Evolutionary conservation across 2,113 vertebrate species (phyloP), one percentile per base, ranked within the genome.

Genomic region (Tachysurus vachellii): DNA sequence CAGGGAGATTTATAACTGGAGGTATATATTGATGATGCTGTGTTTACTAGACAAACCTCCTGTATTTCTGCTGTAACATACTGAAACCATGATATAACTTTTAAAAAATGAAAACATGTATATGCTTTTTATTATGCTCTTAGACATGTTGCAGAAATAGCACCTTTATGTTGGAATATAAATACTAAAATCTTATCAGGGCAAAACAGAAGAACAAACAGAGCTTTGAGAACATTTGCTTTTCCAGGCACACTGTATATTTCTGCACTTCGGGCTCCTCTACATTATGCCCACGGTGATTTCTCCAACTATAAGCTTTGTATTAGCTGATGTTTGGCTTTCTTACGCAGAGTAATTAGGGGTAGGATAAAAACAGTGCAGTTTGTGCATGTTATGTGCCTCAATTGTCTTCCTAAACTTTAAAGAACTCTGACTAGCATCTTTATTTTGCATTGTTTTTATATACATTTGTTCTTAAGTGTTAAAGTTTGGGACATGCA

Each of bases 241-340:
- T 91, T 89, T 88, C 86, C 88, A 92, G 91, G 94, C 81, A 92
- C 62, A 87, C 62, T 13, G 77, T 85, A 50, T 13, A 12, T 73
- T 56, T 90, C 31, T 90, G n/a, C 42, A 36, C 21, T 59, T 44
- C 31, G 47, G 56, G 16, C 70, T 62, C 54, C 82, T 57, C 31
- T 16, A 56, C 21, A 79, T 4, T 17, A 28, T 28, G 14, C 76
- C 76, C 36, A 56, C 0, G 0, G 5, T 79, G 16, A 14, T 54
- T 54, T 28, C 26, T 28, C 28, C 8, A 79, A 54, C 50, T 3
- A 4, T 50, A 76, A 50, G 23, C 11, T 44, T 50, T 76, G 73
- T 50, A 12, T 11, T 12, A 12, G 10, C 36, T 75, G 42, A 9
- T 44, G 71, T 47, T 75, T 75, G 9, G 10, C 31, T 42, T 8